These are phyloP conservation scores for Aphaenogaster rudis DNA, from an alignment of 1,140 invertebrate genomes.

Conservation along the genomic window DNA sequence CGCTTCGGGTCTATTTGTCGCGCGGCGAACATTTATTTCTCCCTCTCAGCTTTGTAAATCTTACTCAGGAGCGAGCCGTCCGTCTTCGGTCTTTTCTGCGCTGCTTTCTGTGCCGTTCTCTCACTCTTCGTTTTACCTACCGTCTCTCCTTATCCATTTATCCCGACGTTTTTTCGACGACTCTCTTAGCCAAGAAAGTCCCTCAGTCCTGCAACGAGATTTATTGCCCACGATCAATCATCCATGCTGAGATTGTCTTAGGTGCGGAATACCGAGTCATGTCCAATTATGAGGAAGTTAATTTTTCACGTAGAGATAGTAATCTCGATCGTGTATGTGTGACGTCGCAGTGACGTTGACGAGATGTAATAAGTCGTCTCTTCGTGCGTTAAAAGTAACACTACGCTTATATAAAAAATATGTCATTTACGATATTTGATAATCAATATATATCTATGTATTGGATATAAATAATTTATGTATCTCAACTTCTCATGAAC, in stretches of 20 bases:
- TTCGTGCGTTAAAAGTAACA: not conserved
- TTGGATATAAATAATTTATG: not conserved
- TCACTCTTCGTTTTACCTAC: constrained; percentile 10
- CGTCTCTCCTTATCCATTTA: constrained; percentile 56
- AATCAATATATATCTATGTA: not conserved
- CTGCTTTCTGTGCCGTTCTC: constrained; percentile 1
- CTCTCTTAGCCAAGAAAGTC: constrained; percentile 20
- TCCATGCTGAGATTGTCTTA: constrained; percentile 14
- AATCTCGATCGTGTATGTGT: constrained; percentile 16
- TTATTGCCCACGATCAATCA: constrained; percentile 63
- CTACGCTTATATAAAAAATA: not conserved
- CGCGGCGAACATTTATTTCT: constrained; percentile 60
- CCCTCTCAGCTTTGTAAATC: constrained; percentile 49
- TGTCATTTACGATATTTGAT: not conserved
- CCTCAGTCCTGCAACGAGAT: constrained; percentile 36
- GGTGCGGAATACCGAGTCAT: constrained; percentile 21
- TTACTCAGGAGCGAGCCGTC: constrained; percentile 26
- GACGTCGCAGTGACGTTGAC: not conserved
- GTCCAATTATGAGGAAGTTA: constrained; percentile 50
- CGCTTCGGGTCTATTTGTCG: constrained; percentile 50
- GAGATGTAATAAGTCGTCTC: not conserved
- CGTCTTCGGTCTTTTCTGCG: constrained; percentile 29
- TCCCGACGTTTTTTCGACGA: constrained; percentile 56
- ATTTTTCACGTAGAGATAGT: constrained; percentile 30
- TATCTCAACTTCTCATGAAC: not conserved